Evolutionary conservation across 1,140 invertebrate genomes (phyloP), one percentile per base, ranked within the genome.

Genomic region (Leptinotarsa defecta): DNA sequence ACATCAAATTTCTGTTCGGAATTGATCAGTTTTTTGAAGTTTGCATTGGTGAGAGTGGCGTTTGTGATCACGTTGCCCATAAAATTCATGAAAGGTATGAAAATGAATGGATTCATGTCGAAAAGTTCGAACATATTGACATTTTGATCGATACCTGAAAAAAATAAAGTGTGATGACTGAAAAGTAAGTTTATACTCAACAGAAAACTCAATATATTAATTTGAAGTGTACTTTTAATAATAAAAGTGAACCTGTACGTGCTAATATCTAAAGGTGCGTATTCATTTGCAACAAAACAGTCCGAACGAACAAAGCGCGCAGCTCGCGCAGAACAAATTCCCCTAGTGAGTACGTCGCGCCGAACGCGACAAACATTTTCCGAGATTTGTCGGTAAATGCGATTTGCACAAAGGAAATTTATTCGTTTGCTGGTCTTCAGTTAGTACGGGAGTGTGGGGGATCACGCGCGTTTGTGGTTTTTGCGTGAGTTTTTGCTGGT

Each of bases 1-100:
- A 86, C 71, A 80, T 88, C 87, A 74, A 83, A 88, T 22, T 65
- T 70, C 43, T 70, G 24, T 2, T 65, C 63, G 63, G 63, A 65
- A 24, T 65, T 4, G 24, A 65, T 24, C 6, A 65, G 19, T 22
- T 65, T 13, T 11, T 65, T 20, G 20, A 65, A 65, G 15, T 20
- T 27, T 3, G 3, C 13, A 27, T 65, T 19, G 3, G 3, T 19
- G 19, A 65, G 20, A 20, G 63, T 65, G 13, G 13, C 13, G n/a
- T n/a, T 57, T n/a, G 49, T 57, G 5, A 27, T 27, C 5, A 27
- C 5, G 27, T 27, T 27, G 27, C 27, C 27, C 27, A 27, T 27
- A 5, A 27, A 27, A 27, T 27, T 27, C 27, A 27, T 27, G 27
- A 27, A 27, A 27, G 27, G 27, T 27, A 27, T 27, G 5, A 27